Conservation (phyloP, 2,113 vertebrate species). For the Empidonax traillii region DNA sequence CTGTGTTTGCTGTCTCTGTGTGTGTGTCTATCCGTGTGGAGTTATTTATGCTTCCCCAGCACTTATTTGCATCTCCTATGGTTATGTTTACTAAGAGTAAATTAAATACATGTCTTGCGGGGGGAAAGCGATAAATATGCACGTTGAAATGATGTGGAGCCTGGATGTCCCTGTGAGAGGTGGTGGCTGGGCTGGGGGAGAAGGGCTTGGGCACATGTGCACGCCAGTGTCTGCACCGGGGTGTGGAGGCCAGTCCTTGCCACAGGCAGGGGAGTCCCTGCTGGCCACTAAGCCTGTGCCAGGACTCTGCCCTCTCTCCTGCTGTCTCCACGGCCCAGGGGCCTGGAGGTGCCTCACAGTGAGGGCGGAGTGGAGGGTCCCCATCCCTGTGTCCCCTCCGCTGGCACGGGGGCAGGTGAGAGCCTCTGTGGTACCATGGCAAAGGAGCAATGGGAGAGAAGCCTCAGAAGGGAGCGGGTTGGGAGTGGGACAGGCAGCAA, state of each 20-base stretch:
- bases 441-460: background rate
- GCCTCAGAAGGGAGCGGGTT: background rate
- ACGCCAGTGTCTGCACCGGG: fast-evolving
- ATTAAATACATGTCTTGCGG: conserved; percentile 47
- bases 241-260: background rate
- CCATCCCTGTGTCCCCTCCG: background rate
- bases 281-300: background rate
- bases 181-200: background rate
- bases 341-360: background rate
- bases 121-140: conserved; percentile 53
- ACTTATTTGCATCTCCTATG: conserved; percentile 53
- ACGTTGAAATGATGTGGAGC: conserved; percentile 27
- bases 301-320: background rate
- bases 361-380: background rate
- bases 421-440: fast-evolving
- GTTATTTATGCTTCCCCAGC: conserved; percentile 63
- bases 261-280: background rate
- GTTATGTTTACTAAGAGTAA: conserved; percentile 62
- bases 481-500: background rate
- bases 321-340: background rate
- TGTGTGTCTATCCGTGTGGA: conserved; percentile 46
- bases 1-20: conserved; percentile 45
- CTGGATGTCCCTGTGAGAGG: conserved; percentile 20
- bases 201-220: background rate
- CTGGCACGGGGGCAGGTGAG: background rate